These are phyloP conservation scores for Drosophila kuntzei DNA, from an alignment of 2,888 invertebrate species.

Conservation along the genomic window DNA sequence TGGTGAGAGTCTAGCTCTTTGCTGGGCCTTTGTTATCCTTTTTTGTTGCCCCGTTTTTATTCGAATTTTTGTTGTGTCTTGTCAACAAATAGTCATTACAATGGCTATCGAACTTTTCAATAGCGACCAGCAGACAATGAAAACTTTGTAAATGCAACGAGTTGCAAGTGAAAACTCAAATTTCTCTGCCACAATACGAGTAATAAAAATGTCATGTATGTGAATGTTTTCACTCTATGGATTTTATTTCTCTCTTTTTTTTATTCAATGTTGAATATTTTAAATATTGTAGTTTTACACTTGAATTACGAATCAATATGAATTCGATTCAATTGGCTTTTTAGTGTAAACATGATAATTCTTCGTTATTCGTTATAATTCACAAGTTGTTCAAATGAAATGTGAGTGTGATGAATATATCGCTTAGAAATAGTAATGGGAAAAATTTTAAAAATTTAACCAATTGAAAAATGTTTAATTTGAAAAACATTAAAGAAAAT, in stretches of 20 bases:
- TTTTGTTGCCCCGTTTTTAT: background rate
- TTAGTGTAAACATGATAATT: background rate
- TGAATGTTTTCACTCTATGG: slow-evolving; percentile 1
- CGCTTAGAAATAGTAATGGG: background rate
- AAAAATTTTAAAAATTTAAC: background rate
- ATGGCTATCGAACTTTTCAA: slow-evolving; percentile 23
- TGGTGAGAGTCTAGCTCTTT: slow-evolving; percentile 2
- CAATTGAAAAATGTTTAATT: background rate
- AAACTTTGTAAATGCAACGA: slow-evolving; percentile 15
- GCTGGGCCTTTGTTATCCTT: background rate
- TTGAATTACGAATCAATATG: background rate
- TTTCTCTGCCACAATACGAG: background rate
- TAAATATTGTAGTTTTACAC: slow-evolving; percentile 1
- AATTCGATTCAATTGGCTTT: background rate
- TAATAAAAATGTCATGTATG: background rate
- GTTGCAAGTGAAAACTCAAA: slow-evolving; percentile 22
- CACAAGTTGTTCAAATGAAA: background rate
- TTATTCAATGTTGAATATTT: background rate
- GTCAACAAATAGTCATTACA: slow-evolving; percentile 39
- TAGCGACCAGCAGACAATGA: slow-evolving; percentile 20
- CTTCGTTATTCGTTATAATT: background rate
- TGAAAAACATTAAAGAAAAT: background rate
- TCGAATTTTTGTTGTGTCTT: slow-evolving; percentile 10
- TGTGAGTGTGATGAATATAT: background rate
- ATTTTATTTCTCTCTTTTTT: background rate